phyloP scores from a whole-genome alignment of 2,797 vertebrate species.

The Cuculus canorus region DNA sequence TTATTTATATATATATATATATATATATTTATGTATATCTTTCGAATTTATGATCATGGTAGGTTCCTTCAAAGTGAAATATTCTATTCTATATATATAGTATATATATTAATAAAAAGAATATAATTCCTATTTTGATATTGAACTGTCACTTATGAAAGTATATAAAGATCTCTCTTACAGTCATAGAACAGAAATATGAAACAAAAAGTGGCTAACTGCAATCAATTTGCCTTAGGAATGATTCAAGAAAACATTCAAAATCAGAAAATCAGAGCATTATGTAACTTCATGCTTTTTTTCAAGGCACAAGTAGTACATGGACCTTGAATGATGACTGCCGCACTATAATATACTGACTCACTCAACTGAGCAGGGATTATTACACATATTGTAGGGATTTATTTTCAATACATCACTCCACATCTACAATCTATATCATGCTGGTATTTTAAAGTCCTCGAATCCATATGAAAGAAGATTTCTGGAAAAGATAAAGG shows the following conservation, averaged over 20 bases:
- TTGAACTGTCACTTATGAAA: neutral
- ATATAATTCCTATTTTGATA: neutral
- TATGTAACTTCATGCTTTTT: neutral
- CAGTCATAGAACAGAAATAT: neutral
- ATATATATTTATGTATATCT: no score
- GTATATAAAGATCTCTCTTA: neutral
- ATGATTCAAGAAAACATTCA: neutral
- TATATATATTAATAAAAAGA: neutral
- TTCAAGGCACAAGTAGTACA: neutral
- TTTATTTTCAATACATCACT: neutral
- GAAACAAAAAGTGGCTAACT: neutral
- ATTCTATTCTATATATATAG: neutral
- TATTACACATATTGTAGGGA: neutral
- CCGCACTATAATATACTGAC: neutral
- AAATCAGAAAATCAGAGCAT: neutral
- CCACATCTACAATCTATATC: neutral
- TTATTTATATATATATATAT: neutral
- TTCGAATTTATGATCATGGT: neutral
- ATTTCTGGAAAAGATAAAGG: neutral
- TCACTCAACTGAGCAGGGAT: neutral
- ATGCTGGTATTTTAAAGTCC: neutral
- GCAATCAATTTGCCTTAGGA: neutral
- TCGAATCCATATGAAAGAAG: neutral
- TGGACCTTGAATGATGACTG: neutral
- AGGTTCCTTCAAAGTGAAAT: neutral